Conservation (phyloP, 2,888 invertebrate genomes). For the Cistogaster globosa region DNA sequence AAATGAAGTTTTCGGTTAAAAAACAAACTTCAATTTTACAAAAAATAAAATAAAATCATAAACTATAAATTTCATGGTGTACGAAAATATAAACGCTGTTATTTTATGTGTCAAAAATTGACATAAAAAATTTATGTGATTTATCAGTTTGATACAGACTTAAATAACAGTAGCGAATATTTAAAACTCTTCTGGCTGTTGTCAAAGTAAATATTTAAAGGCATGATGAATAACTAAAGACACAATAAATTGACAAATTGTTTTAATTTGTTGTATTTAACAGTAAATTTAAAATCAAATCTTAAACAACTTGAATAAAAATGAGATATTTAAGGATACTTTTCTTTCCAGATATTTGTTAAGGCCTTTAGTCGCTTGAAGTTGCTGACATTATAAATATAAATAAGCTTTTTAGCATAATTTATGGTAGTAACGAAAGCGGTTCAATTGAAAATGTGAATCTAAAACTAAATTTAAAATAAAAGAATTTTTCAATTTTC, state of each 20-base stretch:
- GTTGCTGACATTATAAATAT: conserved; percentile 14
- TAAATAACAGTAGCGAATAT: background rate
- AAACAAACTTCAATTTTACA: background rate
- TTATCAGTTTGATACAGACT: conserved; percentile 40
- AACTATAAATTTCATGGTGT: conserved; percentile 37
- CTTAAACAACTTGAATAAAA: conserved; percentile 17
- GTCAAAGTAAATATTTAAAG: background rate
- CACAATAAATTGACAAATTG: conserved; percentile 59
- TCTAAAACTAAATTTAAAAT: no score
- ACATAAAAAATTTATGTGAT: conserved; percentile 65
- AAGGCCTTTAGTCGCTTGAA: background rate
- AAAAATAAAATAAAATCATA: conserved; percentile 3
- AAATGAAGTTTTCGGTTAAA: conserved; percentile 8
- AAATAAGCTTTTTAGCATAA: conserved; percentile 30
- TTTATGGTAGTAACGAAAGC: background rate
- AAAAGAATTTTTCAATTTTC: no score
- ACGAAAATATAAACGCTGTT: conserved; percentile 43
- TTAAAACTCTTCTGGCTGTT: background rate
- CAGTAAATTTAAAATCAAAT: no score
- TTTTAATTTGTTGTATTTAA: conserved; percentile 47
- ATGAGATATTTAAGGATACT: conserved; percentile 21
- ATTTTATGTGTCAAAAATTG: conserved; percentile 66
- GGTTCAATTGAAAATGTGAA: no score
- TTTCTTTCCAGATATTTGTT: conserved; percentile 1
- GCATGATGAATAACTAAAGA: background rate